Base-by-base conservation (phyloP, 2,888 invertebrate genomes). In the Drosophila algonquin region DNA sequence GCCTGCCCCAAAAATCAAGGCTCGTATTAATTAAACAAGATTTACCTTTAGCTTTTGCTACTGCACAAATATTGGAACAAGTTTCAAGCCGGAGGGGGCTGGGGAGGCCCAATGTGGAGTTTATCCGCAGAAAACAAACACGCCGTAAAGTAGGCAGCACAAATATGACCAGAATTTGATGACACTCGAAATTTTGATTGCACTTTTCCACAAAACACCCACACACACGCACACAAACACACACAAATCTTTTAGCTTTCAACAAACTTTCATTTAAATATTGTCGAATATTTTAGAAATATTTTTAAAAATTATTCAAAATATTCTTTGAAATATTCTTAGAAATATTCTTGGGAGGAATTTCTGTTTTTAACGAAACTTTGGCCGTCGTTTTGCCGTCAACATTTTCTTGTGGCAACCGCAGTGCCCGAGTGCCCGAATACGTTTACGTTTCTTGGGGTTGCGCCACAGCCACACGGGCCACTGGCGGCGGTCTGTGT, bases 391-490 rank as follows among this genome's bases (percentile, higher is more conserved):
- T 64, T 58, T 35, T 53, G 40, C 64, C 80, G 65, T 24, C 65
- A 65, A 71, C 80, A 76, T 79, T 78, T 80, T 70, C 54, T 51
- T 64, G 60, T 63, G 80, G 77, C 90, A 90, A 91, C 92, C 91
- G 89, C 85, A 89, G 86, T 90, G 90, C 88, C 89, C 91, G 91
- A 92, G 80, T 85, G 90, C 87, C 86, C 81, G 87, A 92, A 86
- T 89, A 87, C 67, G 63, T 40, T 55, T 61, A 40, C 89, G 89
- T 90, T 91, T 91, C 87, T 87, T 81, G 90, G 90, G 90, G 90
- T 91, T 91, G 91, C 89, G 79, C 88, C 80, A 52, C 59, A 30
- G 50, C 24, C 58, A 45, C 27, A 27, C 27, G 7, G 27, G 27
- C 27, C 27, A 27, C 27, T 27, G 27, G 27, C 27, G 24, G 7